Evolutionary conservation across 2,797 vertebrate species (phyloP).

Genomic region (Neostethus bicornis): DNA sequence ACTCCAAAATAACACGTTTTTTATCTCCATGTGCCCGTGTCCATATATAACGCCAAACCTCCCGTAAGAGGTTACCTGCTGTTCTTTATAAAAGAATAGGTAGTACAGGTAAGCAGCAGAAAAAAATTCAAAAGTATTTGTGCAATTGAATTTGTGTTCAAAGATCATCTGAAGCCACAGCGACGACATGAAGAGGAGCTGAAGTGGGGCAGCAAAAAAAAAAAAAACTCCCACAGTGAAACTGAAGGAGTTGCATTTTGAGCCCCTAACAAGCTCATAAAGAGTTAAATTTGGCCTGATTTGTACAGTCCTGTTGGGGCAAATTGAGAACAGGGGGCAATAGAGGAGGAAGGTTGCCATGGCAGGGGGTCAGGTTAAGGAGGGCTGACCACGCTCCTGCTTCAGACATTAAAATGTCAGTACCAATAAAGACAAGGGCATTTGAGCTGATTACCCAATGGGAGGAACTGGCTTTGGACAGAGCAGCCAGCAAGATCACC

Average conservation of each 20-base stretch:
- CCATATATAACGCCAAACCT: conserved; percentile 33
- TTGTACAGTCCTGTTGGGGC: conserved; percentile 81
- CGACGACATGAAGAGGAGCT: conserved; percentile 40
- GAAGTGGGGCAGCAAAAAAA: conserved; percentile 26
- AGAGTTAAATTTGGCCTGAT: conserved; percentile 87
- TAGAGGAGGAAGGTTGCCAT: conserved; percentile 46
- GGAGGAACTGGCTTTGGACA: conserved; percentile 77
- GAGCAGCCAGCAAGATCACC: conserved; percentile 76
- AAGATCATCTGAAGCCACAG: conserved; percentile 63
- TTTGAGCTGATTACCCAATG: conserved; percentile 83
- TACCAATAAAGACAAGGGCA: conserved; percentile 83
- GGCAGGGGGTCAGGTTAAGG: conserved; percentile 82
- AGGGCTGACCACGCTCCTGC: conserved; percentile 82
- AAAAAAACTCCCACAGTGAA: conserved; percentile 74
- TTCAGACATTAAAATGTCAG: conserved; percentile 89
- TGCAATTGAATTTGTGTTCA: conserved; percentile 51
- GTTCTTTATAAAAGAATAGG: conserved; percentile 24
- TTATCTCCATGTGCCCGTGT: conserved; percentile 21
- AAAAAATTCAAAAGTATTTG: conserved; percentile 44
- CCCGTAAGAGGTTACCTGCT: conserved; percentile 31
- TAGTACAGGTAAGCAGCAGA: conserved; percentile 39
- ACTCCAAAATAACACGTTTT: conserved; percentile 34
- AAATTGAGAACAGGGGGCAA: conserved; percentile 82
- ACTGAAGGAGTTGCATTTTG: conserved; percentile 68
- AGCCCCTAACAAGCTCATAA: conserved; percentile 82